Conservation (phyloP, 2,113 vertebrate genomes). For the Silurus asotus region DNA sequence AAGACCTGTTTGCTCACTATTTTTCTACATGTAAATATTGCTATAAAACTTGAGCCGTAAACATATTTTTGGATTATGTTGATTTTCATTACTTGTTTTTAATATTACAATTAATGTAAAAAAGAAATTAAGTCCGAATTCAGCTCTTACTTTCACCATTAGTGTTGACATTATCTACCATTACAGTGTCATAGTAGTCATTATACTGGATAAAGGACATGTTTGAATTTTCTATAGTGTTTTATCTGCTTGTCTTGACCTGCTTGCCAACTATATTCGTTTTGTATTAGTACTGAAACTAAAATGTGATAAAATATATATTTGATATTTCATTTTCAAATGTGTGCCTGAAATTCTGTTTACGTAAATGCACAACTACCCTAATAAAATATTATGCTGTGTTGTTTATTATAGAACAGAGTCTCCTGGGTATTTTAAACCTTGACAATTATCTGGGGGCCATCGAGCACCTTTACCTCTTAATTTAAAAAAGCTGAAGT, state of each 20-base stretch:
- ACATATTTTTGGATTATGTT: not conserved
- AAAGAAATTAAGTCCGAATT: not conserved
- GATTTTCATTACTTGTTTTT: not conserved
- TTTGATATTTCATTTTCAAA: not conserved
- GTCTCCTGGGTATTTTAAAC: constrained; percentile 22
- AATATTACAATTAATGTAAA: not conserved
- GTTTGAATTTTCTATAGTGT: not conserved
- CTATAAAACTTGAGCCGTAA: not conserved
- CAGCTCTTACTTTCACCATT: constrained; percentile 7
- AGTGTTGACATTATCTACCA: constrained; percentile 32
- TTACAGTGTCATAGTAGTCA: not conserved
- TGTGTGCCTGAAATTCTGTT: not conserved
- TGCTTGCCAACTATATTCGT: not conserved
- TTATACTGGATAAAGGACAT: not conserved
- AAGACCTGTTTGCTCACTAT: not conserved
- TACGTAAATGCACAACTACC: constrained; percentile 14
- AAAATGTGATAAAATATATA: not conserved
- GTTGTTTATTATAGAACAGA: constrained; percentile 16
- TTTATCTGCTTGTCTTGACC: not conserved
- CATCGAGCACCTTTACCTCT: constrained; percentile 49
- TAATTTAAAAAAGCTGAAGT: constrained; percentile 58
- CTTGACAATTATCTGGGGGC: constrained; percentile 48
- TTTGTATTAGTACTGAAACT: not conserved
- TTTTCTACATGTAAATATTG: not conserved
- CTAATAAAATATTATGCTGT: not conserved